A percentile compares a stretch with the other conserved stretches of the same genome.
Conservation (phyloP, 2,888 invertebrate genomes). For the Microplitis manilae region DNA sequence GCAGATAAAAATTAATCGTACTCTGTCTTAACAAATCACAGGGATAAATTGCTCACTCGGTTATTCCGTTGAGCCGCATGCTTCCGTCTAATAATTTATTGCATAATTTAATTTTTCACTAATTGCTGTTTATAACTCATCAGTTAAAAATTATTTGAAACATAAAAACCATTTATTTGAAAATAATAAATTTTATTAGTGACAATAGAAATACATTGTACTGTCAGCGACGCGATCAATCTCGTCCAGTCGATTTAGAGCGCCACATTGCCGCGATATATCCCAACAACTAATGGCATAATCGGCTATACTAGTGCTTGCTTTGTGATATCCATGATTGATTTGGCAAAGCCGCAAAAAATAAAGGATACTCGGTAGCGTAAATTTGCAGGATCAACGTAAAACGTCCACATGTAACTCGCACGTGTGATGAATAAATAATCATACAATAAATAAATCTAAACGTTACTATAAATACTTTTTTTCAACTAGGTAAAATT, state of each 20-base stretch:
- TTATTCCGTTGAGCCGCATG: too few species aligned
- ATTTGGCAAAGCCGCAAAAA: neutral
- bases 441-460: neutral
- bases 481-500: neutral
- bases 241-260: neutral
- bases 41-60: too few species aligned
- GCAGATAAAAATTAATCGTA: too few species aligned
- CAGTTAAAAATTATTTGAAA: neutral
- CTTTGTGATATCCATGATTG: slow-evolving; percentile 1
- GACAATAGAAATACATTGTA: neutral
- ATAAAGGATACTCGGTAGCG: neutral
- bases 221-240: neutral
- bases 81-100: too few species aligned
- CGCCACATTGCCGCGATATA: slow-evolving; percentile 2
- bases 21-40: too few species aligned
- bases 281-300: neutral
- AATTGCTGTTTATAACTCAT: too few species aligned
- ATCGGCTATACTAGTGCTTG: neutral
- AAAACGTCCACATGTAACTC: neutral
- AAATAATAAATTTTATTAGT: neutral
- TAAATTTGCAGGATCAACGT: neutral
- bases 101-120: too few species aligned
- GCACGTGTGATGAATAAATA: neutral
- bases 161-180: neutral
- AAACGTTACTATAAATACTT: neutral